Evolutionary conservation across 2,113 vertebrate genomes (phyloP).

Genomic region (Tupaia chinensis): DNA sequence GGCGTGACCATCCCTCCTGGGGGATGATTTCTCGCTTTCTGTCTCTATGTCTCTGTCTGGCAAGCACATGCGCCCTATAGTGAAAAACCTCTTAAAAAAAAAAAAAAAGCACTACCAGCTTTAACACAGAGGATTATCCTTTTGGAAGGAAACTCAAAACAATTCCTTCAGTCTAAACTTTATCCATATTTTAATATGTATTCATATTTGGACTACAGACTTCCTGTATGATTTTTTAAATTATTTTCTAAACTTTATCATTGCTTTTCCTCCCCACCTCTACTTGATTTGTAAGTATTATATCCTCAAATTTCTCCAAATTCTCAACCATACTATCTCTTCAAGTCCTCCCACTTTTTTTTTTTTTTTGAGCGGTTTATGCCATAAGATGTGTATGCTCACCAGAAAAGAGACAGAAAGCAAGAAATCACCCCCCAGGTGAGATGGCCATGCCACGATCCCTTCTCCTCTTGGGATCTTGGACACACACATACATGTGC

Average conservation of each 20-base stretch:
- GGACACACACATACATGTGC: too few relatives aligned
- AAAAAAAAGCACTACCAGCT: neutral
- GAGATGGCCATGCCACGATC: too few relatives aligned
- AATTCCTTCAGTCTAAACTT: neutral
- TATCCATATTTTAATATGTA: neutral
- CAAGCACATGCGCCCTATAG: too few relatives aligned
- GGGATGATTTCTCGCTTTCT: too few relatives aligned
- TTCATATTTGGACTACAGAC: neutral
- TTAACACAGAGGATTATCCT: neutral
- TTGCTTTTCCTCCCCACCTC: neutral
- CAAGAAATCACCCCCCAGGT: too few relatives aligned
- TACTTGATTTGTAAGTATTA: neutral
- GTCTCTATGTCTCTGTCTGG: too few relatives aligned
- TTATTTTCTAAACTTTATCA: constrained; percentile 15
- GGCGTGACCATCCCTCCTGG: too few relatives aligned
- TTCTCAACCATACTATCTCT: neutral
- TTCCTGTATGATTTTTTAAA: neutral
- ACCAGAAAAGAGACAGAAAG: too few relatives aligned
- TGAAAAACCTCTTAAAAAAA: too few relatives aligned
- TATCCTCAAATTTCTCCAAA: neutral
- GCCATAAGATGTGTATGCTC: too few relatives aligned
- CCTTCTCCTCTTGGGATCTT: too few relatives aligned
- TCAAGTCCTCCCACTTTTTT: neutral
- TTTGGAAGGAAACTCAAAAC: neutral
- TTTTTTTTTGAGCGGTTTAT: too few relatives aligned